Conservation (phyloP, 2,888 invertebrate species). For the Machimus atricapillus region DNA sequence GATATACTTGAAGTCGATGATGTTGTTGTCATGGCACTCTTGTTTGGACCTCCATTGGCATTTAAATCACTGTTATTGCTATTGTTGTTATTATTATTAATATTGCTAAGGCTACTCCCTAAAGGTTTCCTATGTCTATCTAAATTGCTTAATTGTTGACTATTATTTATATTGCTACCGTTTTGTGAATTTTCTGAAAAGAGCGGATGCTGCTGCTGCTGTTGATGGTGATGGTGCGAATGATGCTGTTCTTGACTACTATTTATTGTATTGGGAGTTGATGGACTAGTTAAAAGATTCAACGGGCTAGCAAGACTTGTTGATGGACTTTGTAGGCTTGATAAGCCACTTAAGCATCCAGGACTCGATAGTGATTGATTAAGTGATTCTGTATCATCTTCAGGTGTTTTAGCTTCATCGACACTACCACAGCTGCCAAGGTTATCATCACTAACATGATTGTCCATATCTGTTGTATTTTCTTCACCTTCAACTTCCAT, state of each 20-base stretch:
- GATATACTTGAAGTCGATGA: slow-evolving; percentile 35
- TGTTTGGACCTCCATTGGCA: slow-evolving; percentile 33
- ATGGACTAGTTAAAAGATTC: slow-evolving; percentile 73
- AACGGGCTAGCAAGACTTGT: slow-evolving; percentile 81
- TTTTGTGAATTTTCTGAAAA: slow-evolving; percentile 36
- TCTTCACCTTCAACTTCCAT: slow-evolving; percentile 82
- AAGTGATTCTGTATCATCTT: slow-evolving; percentile 71
- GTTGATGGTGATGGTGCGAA: slow-evolving; percentile 43
- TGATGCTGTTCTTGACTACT: slow-evolving; percentile 40
- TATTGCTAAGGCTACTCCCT: slow-evolving; percentile 32
- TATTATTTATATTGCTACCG: slow-evolving; percentile 33
- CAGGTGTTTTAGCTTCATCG: slow-evolving; percentile 73
- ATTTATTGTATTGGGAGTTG: slow-evolving; percentile 55
- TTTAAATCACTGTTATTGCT: slow-evolving; percentile 19
- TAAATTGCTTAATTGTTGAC: slow-evolving; percentile 39
- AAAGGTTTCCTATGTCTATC: slow-evolving; percentile 22
- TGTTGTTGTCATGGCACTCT: slow-evolving; percentile 39
- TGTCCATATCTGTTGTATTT: slow-evolving; percentile 64
- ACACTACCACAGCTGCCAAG: slow-evolving; percentile 82
- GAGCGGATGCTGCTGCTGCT: slow-evolving; percentile 25
- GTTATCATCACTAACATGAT: slow-evolving; percentile 72
- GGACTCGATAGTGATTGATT: slow-evolving; percentile 68
- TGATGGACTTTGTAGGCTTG: slow-evolving; percentile 74
- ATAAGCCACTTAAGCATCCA: slow-evolving; percentile 72
- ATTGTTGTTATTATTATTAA: slow-evolving; percentile 30